Evolutionary conservation across 2,888 invertebrate species (phyloP).

Genomic region (Acanthosepion pharaonis): DNA sequence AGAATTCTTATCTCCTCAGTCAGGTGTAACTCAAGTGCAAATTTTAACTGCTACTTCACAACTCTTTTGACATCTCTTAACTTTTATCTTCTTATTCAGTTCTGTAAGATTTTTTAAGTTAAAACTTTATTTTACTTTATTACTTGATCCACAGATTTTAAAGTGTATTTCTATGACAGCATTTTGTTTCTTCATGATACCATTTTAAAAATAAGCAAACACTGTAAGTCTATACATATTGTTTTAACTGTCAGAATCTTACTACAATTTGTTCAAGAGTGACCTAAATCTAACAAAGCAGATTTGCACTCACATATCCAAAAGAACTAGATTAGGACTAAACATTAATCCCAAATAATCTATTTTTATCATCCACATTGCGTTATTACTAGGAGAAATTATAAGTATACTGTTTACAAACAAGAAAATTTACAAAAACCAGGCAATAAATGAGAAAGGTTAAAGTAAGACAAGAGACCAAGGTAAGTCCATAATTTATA

Average conservation of each 20-base stretch:
- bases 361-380: background rate
- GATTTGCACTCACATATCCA: background rate
- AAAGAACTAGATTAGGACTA: background rate
- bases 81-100: background rate
- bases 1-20: background rate
- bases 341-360: background rate
- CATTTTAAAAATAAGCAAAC: background rate
- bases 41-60: background rate
- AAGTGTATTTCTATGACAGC: background rate
- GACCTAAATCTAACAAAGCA: background rate
- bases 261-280: background rate
- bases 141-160: background rate
- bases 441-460: background rate
- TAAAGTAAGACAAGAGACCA: background rate
- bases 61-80: background rate
- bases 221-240: background rate
- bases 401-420: background rate
- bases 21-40: background rate
- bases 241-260: background rate
- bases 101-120: background rate
- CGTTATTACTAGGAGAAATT: background rate
- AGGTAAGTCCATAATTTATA: background rate
- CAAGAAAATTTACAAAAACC: background rate
- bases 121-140: background rate
- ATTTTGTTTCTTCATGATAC: background rate